phyloP scores from a whole-genome alignment of 2,888 invertebrate species.

The Drosophila austrosaltans region DNA sequence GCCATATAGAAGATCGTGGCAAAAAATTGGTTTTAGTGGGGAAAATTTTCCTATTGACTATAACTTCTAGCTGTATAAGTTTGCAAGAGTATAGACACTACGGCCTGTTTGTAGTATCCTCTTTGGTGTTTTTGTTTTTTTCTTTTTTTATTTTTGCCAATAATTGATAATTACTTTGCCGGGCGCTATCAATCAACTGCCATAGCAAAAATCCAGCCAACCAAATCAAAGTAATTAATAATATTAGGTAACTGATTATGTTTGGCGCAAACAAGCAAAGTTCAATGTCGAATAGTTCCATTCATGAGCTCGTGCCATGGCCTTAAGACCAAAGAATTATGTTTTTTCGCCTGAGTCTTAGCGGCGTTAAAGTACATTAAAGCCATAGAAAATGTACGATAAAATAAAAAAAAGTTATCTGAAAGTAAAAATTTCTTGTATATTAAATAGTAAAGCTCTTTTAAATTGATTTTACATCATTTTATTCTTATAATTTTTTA shows the following conservation, averaged over 20 bases:
- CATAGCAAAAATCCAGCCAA: constrained; percentile 17
- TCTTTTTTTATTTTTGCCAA: constrained; percentile 28
- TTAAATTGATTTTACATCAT: not conserved
- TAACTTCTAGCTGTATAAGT: too few species aligned
- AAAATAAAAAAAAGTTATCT: not conserved
- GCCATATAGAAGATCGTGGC: too few species aligned
- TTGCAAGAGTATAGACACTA: too few species aligned
- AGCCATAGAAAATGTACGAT: not conserved
- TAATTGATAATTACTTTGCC: constrained; percentile 44
- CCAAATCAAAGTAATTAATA: constrained; percentile 44
- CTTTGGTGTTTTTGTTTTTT: constrained; percentile 27
- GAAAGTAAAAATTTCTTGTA: not conserved
- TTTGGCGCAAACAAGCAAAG: constrained; percentile 18
- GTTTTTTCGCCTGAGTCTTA: constrained; percentile 1
- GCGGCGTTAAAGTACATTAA: not conserved
- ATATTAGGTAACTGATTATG: constrained; percentile 36
- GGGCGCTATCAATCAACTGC: constrained; percentile 17
- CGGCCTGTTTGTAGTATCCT: not conserved
- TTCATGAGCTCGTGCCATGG: constrained; percentile 5
- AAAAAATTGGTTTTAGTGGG: too few species aligned
- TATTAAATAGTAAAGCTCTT: not conserved
- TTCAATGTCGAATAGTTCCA: constrained; percentile 41
- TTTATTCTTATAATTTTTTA: not conserved
- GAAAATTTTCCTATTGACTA: too few species aligned
- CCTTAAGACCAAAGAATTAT: constrained; percentile 6